These are phyloP conservation scores for Siderastrea siderea DNA, from an alignment of 92 coral and sea anemone genomes.

Conservation along the genomic window DNA sequence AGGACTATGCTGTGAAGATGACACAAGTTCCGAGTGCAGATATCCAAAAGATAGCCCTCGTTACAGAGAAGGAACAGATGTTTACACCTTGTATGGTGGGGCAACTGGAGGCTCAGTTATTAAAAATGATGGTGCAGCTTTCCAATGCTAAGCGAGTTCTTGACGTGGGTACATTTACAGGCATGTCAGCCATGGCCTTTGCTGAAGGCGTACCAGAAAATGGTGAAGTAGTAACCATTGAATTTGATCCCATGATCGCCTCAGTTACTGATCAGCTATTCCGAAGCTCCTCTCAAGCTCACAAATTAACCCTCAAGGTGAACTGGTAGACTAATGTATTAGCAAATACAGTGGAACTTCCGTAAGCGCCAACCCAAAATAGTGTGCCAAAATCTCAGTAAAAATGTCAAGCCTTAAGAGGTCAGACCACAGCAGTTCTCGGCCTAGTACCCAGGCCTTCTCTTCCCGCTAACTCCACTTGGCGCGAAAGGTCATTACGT, in stretches of 20 bases:
- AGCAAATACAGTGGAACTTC: no score
- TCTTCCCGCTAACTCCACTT: no score
- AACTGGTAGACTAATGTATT: no score
- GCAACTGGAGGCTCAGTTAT: constrained; percentile 66
- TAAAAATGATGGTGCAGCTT: constrained; percentile 67
- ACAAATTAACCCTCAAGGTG: constrained; percentile 54
- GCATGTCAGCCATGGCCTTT: constrained; percentile 76
- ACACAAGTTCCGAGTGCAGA: constrained; percentile 57
- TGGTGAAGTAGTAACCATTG: constrained; percentile 67
- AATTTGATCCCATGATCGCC: constrained; percentile 56
- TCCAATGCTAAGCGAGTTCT: constrained; percentile 56
- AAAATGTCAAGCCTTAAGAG: no score
- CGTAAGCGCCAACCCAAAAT: no score
- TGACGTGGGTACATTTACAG: constrained; percentile 74
- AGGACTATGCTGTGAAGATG: constrained; percentile 46
- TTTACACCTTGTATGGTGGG: constrained; percentile 74
- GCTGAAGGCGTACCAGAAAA: constrained; percentile 65
- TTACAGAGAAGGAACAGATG: constrained; percentile 52
- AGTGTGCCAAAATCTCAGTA: no score
- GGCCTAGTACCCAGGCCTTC: no score
- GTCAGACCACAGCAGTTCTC: no score
- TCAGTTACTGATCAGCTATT: constrained; percentile 51
- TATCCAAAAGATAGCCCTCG: constrained; percentile 60
- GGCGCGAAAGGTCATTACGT: no score
- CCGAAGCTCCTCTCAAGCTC: constrained; percentile 39